Base-by-base conservation (phyloP, 1,140 invertebrate species). In the Goniozus legneri region DNA sequence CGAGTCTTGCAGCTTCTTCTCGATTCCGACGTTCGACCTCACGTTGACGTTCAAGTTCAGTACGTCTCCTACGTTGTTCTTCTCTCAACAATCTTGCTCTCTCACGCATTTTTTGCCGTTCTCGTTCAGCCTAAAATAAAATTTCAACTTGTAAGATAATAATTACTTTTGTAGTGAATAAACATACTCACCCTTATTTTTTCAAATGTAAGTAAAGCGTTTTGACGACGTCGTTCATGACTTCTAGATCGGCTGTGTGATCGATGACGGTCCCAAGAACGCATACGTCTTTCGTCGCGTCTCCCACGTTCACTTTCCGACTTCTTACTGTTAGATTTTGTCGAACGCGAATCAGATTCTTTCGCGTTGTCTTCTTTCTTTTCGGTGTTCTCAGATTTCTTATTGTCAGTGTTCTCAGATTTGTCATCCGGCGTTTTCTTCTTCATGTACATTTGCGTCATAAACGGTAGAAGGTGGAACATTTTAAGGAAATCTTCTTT, bases 111-210 rank as follows among this genome's bases (percentile, higher is more conserved):
- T 88, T 79, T 50, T 91, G 87, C 37, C 85, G 78, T 53, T 92
- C 89, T 30, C 89, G 79, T 66, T 91, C 89, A 57, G 88, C 84
- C 73, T 85, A n/a, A n/a, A n/a, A n/a, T n/a, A n/a, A n/a, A n/a
- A n/a, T n/a, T n/a, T n/a, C n/a, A n/a, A n/a, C n/a, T n/a, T n/a
- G n/a, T n/a, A n/a, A n/a, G n/a, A n/a, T n/a, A n/a, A n/a, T n/a
- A n/a, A n/a, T n/a, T n/a, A n/a, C n/a, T n/a, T n/a, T n/a, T n/a
- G n/a, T n/a, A n/a, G n/a, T n/a, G n/a, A n/a, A n/a, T n/a, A 8
- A 27, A 21, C 6, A 3, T 18, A 53, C 71, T 76, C 67, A 84
- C 82, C 73, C 79, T 78, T 57, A 85, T 85, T 61, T 84, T 83
- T 0, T 79, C 80, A 64, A 85, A 84, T 3, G 82, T 82, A 1